Evolutionary conservation across 2,888 invertebrate genomes (phyloP).

Genomic region (Poecilobothrus nobilitatus): DNA sequence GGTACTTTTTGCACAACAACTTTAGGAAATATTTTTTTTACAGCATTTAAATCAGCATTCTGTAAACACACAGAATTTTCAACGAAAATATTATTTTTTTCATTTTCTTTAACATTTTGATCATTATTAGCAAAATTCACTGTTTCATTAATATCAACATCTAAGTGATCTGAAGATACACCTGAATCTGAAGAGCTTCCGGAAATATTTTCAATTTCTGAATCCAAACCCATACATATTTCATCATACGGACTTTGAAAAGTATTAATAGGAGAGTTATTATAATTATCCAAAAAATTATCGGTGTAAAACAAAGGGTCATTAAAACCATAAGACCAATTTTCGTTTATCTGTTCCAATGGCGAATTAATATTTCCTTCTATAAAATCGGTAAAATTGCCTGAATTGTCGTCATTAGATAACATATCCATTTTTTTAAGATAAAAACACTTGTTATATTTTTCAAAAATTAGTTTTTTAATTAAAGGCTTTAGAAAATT

Average conservation of each 20-base stretch:
- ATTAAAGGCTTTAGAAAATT: neutral
- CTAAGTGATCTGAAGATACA: conserved; percentile 54
- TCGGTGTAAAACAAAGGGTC: conserved; percentile 60
- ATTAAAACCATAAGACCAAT: conserved; percentile 52
- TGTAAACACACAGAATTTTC: conserved; percentile 9
- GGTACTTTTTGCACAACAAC: conserved; percentile 28
- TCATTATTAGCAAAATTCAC: conserved; percentile 11
- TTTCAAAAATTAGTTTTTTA: neutral
- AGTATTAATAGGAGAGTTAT: conserved; percentile 42
- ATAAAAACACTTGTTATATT: neutral
- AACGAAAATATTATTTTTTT: conserved; percentile 20
- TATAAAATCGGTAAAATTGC: neutral
- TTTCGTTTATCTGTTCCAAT: neutral
- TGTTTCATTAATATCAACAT: conserved; percentile 29
- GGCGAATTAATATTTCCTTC: neutral
- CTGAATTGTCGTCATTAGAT: neutral
- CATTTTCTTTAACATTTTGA: conserved; percentile 24
- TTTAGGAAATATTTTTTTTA: conserved; percentile 20
- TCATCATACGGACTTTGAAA: neutral
- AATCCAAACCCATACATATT: neutral
- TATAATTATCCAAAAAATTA: conserved; percentile 52
- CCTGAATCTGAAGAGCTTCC: conserved; percentile 56
- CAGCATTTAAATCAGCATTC: neutral
- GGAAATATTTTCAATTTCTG: conserved; percentile 23
- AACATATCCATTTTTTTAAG: neutral